These are phyloP conservation scores for Amblyjoppa fuscipennis DNA, from an alignment of 2,888 invertebrate genomes.

Conservation along the genomic window DNA sequence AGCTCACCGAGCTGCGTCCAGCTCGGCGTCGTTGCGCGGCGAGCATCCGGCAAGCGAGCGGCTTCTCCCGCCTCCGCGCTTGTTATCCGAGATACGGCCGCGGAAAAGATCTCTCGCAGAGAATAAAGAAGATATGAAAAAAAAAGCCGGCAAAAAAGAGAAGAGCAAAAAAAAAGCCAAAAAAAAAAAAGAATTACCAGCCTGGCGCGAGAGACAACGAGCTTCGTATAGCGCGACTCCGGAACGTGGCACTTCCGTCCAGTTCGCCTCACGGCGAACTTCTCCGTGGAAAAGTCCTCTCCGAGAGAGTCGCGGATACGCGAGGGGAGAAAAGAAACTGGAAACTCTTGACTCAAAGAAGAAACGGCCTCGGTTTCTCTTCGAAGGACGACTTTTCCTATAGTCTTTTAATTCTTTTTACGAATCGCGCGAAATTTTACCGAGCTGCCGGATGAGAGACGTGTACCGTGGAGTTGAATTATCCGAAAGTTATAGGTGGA, in stretches of 20 bases:
- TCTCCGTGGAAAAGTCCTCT: constrained; percentile 17
- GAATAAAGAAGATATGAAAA: not conserved
- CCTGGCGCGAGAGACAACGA: constrained; percentile 19
- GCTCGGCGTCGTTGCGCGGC: constrained; percentile 34
- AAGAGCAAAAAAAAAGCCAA: not conserved
- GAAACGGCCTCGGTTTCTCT: not conserved
- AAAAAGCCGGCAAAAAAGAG: not conserved
- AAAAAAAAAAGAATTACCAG: not conserved
- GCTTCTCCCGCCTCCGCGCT: constrained; percentile 53
- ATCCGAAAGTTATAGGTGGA: constrained; percentile 10
- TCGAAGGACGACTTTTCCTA: not conserved
- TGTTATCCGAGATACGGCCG: no score
- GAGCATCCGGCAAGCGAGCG: constrained; percentile 40
- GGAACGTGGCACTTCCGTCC: constrained; percentile 50
- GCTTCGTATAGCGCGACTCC: constrained; percentile 30
- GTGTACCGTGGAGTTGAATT: constrained; percentile 21
- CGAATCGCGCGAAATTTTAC: constrained; percentile 7
- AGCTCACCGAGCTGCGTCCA: constrained; percentile 32
- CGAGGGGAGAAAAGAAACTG: constrained; percentile 6
- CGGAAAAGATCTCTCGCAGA: not conserved
- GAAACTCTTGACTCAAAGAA: not conserved
- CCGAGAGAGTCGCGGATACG: constrained; percentile 31
- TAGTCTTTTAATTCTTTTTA: constrained; percentile 47
- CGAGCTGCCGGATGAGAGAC: not conserved
- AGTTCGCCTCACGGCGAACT: constrained; percentile 45